Conservation (phyloP, 2,888 invertebrate species). For the Tipula unca region DNA sequence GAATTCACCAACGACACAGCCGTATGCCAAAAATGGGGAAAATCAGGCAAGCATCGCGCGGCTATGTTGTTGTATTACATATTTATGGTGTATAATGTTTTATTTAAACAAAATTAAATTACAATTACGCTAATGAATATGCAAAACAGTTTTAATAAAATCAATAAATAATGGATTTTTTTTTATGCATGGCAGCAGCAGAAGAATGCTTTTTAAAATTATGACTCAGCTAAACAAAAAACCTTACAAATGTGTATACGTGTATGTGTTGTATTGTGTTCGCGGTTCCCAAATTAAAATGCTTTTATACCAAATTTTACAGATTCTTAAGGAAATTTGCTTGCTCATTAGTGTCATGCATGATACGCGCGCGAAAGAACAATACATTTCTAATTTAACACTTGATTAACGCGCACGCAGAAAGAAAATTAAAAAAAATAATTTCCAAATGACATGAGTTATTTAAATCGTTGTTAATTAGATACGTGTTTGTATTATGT, state of each 20-base stretch:
- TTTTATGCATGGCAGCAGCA: neutral
- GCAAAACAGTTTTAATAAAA: neutral
- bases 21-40: neutral
- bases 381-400: neutral
- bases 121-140: neutral
- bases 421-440: neutral
- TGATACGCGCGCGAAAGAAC: neutral
- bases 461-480: neutral
- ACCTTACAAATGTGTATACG: neutral
- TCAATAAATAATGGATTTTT: neutral
- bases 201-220: neutral
- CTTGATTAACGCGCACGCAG: neutral
- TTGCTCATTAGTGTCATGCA: neutral
- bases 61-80: neutral
- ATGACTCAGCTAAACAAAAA: neutral
- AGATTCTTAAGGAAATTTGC: neutral
- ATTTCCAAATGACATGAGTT: neutral
- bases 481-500: too few relatives aligned
- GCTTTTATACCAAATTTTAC: neutral
- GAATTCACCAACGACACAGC: neutral
- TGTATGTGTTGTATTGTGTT: neutral
- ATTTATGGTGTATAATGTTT: neutral
- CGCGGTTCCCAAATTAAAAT: neutral
- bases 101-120: neutral
- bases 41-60: neutral